These are phyloP conservation scores for Lutjanus campechanus DNA, from an alignment of 2,797 vertebrate genomes.

Conservation along the genomic window DNA sequence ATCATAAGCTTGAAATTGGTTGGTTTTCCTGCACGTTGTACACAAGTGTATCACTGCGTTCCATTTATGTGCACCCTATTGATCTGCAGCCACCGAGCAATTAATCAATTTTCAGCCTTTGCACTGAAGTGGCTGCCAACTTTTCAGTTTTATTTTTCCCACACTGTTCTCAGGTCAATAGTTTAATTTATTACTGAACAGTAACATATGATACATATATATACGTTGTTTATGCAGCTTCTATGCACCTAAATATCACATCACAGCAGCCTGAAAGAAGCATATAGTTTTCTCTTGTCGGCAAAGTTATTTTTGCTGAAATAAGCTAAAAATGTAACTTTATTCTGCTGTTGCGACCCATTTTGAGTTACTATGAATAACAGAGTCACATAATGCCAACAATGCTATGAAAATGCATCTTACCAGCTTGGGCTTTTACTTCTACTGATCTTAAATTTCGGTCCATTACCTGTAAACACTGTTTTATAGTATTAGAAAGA, in stretches of 20 bases:
- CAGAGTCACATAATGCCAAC: too few relatives aligned
- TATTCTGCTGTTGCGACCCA: too few relatives aligned
- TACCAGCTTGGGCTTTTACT: too few relatives aligned
- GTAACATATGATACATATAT: neutral
- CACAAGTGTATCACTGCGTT: neutral
- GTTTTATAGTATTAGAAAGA: too few relatives aligned
- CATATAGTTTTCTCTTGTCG: neutral
- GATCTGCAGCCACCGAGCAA: conserved; percentile 30
- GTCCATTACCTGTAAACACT: too few relatives aligned
- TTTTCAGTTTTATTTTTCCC: conserved; percentile 13
- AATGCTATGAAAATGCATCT: too few relatives aligned
- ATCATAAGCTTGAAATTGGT: conserved; percentile 24
- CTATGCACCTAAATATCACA: conserved; percentile 2
- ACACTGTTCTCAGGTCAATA: conserved; percentile 10
- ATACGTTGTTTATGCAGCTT: neutral
- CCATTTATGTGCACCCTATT: conserved; percentile 27
- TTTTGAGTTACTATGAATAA: too few relatives aligned
- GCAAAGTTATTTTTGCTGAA: neutral
- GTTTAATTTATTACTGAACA: neutral
- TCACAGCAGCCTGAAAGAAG: neutral
- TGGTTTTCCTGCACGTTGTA: conserved; percentile 23
- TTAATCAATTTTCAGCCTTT: conserved; percentile 35
- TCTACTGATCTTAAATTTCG: too few relatives aligned
- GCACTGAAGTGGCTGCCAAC: conserved; percentile 2
- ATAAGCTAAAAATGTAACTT: neutral